Base-by-base conservation (phyloP, 2,888 invertebrate species). In the Drosophila kanekoi region DNA sequence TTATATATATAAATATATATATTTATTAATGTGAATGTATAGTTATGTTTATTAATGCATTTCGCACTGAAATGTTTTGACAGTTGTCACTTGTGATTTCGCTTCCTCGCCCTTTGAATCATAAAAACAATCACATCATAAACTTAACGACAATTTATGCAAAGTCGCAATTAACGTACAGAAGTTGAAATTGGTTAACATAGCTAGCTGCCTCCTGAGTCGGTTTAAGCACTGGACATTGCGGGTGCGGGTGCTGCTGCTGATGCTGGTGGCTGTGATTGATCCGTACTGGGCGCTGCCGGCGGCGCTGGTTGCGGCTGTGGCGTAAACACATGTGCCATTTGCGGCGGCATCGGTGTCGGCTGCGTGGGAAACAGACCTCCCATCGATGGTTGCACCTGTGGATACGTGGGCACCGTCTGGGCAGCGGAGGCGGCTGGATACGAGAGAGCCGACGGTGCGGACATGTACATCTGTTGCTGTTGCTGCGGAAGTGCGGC, bases 391-490 rank as follows among this genome's bases (percentile, higher is more conserved):
- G 91, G 86, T 54, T 92, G 92, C 33, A 91, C 91, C 75, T 92
- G 92, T n/a, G 92, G 92, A 81, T 92, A 92, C 33, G 92, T 91
- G 14, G 91, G 88, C 64, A 91, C 91, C 9, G 92, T 92, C 65
- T 91, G 92, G 5, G 90, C 85, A 41, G 74, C 58, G 9, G 71
- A 52, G 3, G 60, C 72, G 11, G 77, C 75, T 20, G 90, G 89
- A 76, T 91, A 91, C 23, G 90, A 90, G n/a, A 90, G 71, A 4
- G 84, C 59, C 18, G 88, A 73, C 40, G 91, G 86, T 57, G 91
- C 86, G n/a, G 88, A 87, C 90, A 91, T 91, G 35, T 91, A 91
- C 10, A 87, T 79, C 51, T 90, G 90, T 52, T 89, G 87, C 14
- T 82, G 75, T 5, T 85, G 85, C 37, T 75, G 79, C 16, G 73